Evolutionary conservation across 92 coral and sea anemone genomes (phyloP), one percentile per base, ranked within the genome.

Genomic region (Phenganax marumi): DNA sequence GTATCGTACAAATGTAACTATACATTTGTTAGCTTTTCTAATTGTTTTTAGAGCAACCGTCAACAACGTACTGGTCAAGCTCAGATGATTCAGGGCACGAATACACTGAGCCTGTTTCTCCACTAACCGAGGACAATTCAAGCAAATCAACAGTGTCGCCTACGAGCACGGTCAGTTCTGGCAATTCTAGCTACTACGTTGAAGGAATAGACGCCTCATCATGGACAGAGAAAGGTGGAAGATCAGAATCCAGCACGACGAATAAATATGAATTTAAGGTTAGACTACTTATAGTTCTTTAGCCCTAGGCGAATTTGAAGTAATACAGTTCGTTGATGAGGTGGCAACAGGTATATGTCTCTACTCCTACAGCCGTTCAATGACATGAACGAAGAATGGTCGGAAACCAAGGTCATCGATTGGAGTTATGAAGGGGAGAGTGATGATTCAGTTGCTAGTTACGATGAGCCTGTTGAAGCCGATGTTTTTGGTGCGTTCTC

Each of bases 391-490:
- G 58, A 68, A 25, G 81, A 76, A 12, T 76, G 81, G 81, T 55
- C 81, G 1, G 52, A 54, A 50, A 12, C 81, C 24, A 76, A 76
- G 58, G 52, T 24, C n/a, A 76, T 76, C 39, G 65, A 54, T 10
- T 76, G 81, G 81, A 68, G 57, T 16, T 76, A 76, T 13, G 69
- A 76, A 19, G 81, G 68, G 0, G 81, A 76, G 43, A 76, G 81
- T 21, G 69, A 55, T 25, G 81, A 76, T 46, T 76, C 81, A 12
- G 79, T 51, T 22, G 79, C 64, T 46, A 72, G 77, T 21, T 74
- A 74, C 12, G 79, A 51, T 74, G 79, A 74, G 53, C 79, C 79
- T 51, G 79, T 51, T 52, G 65, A 52, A 14, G 79, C 7, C 0
- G 79, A 74, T 24, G 79, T 49, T 73, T 18, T 48, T 73, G 55